phyloP scores from a whole-genome alignment of 2,888 invertebrate genomes.

The Polymixis flavicincta region DNA sequence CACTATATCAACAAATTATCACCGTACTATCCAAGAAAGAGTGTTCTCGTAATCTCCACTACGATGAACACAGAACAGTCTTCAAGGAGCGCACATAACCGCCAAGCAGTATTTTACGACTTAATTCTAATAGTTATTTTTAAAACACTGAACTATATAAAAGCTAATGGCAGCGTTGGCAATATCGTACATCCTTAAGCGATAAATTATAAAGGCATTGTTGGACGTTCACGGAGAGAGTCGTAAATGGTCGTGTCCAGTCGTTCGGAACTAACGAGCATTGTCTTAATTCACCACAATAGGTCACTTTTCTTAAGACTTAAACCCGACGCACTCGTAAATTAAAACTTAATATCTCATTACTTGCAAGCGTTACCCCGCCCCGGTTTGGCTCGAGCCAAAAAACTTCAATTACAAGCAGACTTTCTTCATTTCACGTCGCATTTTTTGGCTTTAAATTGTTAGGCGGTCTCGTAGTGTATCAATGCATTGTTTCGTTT shows the following conservation, averaged over 20 bases:
- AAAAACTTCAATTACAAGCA: conserved; percentile 77
- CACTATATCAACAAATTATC: not conserved
- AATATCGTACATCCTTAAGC: conserved; percentile 80
- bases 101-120: conserved; percentile 35
- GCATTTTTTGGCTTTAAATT: conserved; percentile 40
- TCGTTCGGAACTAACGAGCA: conserved; percentile 86
- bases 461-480: conserved; percentile 31
- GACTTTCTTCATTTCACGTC: conserved; percentile 65
- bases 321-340: conserved; percentile 86
- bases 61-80: conserved; percentile 22
- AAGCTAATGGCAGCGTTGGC: conserved; percentile 68
- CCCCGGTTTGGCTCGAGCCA: conserved; percentile 79
- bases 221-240: conserved; percentile 75
- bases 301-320: conserved; percentile 89
- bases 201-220: conserved; percentile 88
- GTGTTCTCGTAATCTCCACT: conserved; percentile 27
- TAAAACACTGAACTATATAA: conserved; percentile 58
- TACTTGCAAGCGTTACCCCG: conserved; percentile 86
- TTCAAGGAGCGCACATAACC: conserved; percentile 8
- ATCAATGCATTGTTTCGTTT: conserved; percentile 46
- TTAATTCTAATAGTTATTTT: conserved; percentile 42
- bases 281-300: conserved; percentile 89
- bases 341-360: conserved; percentile 89
- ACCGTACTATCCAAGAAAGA: not conserved
- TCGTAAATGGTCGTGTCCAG: conserved; percentile 82